Percentiles rank a stretch among this genome's conserved stretches.
Conservation (phyloP, 2,797 vertebrate species). For the Tragelaphus eurycerus region DNA sequence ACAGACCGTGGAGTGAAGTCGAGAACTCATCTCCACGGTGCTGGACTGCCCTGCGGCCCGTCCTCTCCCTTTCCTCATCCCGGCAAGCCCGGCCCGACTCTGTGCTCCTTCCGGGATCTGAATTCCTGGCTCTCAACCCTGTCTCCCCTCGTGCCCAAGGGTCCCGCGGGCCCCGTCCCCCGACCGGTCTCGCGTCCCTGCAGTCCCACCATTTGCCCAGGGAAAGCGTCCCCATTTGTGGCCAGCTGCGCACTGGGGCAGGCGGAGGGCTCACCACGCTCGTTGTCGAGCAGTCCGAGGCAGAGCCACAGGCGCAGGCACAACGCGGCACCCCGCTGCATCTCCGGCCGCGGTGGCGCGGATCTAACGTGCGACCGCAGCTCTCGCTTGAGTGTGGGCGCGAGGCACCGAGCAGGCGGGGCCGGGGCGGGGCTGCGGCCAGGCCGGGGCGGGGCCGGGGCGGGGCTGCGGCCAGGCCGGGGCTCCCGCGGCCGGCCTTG, state of each 20-base stretch:
- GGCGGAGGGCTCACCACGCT: background rate
- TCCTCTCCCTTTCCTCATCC: background rate
- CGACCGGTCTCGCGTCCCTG: background rate
- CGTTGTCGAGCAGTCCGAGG: slow-evolving; percentile 56
- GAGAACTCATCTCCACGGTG: background rate
- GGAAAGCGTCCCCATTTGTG: accelerated
- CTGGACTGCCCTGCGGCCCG: background rate
- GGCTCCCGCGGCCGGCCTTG: background rate
- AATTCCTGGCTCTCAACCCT: background rate
- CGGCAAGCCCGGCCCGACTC: too few species aligned
- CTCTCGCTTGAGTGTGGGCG: background rate
- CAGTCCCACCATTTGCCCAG: background rate
- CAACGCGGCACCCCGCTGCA: slow-evolving; percentile 44
- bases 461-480: background rate
- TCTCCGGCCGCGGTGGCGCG: slow-evolving; percentile 57
- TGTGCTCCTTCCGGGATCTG: background rate
- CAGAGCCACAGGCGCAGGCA: slow-evolving; percentile 59
- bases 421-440: background rate
- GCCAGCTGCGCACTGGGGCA: background rate
- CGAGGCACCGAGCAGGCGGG: background rate
- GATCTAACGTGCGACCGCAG: background rate
- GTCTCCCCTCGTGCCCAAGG: background rate
- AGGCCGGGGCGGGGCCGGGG: background rate
- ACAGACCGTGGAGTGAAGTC: accelerated
- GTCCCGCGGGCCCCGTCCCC: background rate